Base-by-base conservation (phyloP, 2,113 vertebrate genomes). In the Scalopus aquaticus region DNA sequence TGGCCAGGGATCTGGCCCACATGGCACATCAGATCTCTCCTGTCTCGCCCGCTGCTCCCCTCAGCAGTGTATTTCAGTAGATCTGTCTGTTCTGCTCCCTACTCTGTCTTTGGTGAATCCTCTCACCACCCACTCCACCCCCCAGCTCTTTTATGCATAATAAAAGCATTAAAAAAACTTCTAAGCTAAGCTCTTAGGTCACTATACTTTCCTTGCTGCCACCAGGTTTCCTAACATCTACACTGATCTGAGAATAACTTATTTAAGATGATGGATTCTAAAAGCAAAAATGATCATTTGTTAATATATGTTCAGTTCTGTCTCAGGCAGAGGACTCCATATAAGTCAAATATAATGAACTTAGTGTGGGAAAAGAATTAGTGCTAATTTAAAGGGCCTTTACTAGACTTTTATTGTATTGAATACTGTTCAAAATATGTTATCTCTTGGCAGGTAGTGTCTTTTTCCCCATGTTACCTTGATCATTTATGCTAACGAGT, bases 341-440 rank as follows among this genome's bases (percentile, higher is more conserved):
- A 12, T 10, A 74, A 89, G 58, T 15, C 54, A 80, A 28, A 88
- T 28, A 37, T 13, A 30, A 83, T 70, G 46, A 91, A 83, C 22
- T 82, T 49, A 46, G n/a, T 13, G 11, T 51, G 11, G 67, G 51
- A 69, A 84, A 54, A 76, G 49, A 78, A 11, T 46, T 44, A n/a
- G 30, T 54, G 12, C 42, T 83, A 46, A 80, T 19, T 58, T 65
- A 22, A 69, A 93, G 46, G 10, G 12, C 39, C 46, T 58, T 87
- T 56, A n/a, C 3, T 76, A 30, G 39, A 77, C 49, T 90, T 73
- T 67, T 69, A 58, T 49, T 44, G 28, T 80, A 77, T 42, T 60
- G 22, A 80, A 39, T 79, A 49, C 62, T 95, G 17, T 81, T 95
- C 77, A 90, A 54, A 90, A 54, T 80, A 13, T 35, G 37, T 81